These are phyloP conservation scores for Drosophila yakuba DNA, from an alignment of 1,140 invertebrate genomes.

Conservation along the genomic window DNA sequence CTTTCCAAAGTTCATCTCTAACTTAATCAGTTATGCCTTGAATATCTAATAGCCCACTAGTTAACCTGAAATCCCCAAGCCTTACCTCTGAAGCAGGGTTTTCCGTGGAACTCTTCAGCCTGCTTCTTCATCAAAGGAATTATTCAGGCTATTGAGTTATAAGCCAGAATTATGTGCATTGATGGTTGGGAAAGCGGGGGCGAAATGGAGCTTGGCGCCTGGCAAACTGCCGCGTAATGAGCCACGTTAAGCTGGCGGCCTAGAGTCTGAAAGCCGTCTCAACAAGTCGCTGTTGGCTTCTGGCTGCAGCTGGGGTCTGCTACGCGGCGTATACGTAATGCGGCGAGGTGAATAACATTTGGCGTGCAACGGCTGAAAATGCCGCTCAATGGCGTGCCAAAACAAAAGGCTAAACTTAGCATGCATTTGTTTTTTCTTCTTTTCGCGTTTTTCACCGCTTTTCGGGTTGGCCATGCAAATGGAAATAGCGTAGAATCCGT, in stretches of 20 bases:
- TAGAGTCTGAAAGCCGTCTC: constrained; percentile 61
- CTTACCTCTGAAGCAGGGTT: background rate
- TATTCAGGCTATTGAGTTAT: constrained; percentile 22
- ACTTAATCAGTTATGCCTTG: background rate
- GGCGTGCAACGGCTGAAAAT: constrained; percentile 53
- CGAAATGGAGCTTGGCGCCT: constrained; percentile 33
- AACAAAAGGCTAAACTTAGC: constrained; percentile 83
- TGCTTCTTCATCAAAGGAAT: constrained; percentile 1
- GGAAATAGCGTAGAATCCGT: constrained; percentile 69
- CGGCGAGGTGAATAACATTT: constrained; percentile 76
- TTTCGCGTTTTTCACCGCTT: constrained; percentile 14
- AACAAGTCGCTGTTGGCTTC: constrained; percentile 56
- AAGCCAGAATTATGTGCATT: constrained; percentile 39
- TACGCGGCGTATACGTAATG: constrained; percentile 74
- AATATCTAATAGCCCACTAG: background rate
- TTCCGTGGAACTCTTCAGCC: background rate
- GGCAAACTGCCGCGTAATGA: constrained; percentile 41
- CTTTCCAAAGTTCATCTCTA: background rate
- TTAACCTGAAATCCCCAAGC: background rate
- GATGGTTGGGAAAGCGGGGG: background rate
- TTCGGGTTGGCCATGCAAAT: constrained; percentile 51
- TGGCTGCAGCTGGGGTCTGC: background rate
- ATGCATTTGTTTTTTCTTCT: constrained; percentile 54
- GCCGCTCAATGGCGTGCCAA: constrained; percentile 81
- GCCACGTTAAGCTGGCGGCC: constrained; percentile 37